These are phyloP conservation scores for Pyrocephalus nanus DNA, from an alignment of 2,797 vertebrate species.

Conservation along the genomic window DNA sequence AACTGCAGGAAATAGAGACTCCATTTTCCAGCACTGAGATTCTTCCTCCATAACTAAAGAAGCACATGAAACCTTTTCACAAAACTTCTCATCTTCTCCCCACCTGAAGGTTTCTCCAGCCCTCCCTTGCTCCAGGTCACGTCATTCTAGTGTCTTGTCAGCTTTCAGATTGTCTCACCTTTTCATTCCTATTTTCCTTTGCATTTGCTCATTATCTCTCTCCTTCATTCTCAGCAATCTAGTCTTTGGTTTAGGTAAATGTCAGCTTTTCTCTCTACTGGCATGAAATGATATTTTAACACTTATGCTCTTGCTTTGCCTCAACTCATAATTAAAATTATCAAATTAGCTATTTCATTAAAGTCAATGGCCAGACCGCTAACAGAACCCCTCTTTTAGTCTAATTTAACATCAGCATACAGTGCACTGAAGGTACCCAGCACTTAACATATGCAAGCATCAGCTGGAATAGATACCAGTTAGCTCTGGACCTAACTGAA, in stretches of 20 bases:
- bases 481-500: not conserved
- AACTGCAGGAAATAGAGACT: not conserved
- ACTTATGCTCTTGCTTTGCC: conserved; percentile 36
- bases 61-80: conserved; percentile 15
- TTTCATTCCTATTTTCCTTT: conserved; percentile 49
- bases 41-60: not conserved
- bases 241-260: conserved; percentile 58
- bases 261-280: conserved; percentile 51
- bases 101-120: not conserved
- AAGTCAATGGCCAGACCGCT: conserved; percentile 19
- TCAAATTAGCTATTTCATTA: conserved; percentile 47
- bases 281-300: conserved; percentile 58
- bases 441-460: not conserved
- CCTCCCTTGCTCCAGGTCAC: conserved; percentile 1
- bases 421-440: not conserved
- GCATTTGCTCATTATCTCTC: conserved; percentile 51
- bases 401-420: conserved; percentile 23
- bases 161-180: conserved; percentile 49
- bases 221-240: conserved; percentile 39
- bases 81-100: not conserved
- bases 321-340: conserved; percentile 49
- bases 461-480: not conserved
- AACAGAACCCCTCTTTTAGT: not conserved
- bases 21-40: not conserved
- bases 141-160: conserved; percentile 46